Evolutionary conservation across 2,797 vertebrate species (phyloP).

Genomic region (Pipistrellus pipistrellus): DNA sequence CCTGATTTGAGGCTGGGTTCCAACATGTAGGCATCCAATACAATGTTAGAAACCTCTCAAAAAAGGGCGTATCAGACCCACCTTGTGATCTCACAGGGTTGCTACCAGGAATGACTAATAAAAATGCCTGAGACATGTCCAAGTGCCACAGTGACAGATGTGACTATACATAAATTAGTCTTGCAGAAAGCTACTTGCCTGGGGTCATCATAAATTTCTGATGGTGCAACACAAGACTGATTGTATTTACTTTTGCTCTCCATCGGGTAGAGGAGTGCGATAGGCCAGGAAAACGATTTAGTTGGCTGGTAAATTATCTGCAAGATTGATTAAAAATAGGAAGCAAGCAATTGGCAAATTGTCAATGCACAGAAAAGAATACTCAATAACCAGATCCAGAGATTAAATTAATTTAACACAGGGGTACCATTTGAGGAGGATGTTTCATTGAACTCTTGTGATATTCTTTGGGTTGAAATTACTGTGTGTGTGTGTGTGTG

Average conservation of each 20-base stretch:
- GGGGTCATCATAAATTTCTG: slow-evolving; percentile 83
- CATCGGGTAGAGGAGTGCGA: slow-evolving; percentile 67
- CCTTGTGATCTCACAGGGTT: slow-evolving; percentile 68
- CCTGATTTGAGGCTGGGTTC: slow-evolving; percentile 9
- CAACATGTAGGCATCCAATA: not conserved
- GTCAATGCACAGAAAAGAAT: slow-evolving; percentile 78
- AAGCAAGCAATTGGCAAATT: slow-evolving; percentile 77
- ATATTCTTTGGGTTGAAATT: slow-evolving; percentile 71
- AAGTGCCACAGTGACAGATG: slow-evolving; percentile 82
- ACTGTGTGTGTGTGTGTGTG: not conserved
- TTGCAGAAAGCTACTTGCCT: slow-evolving; percentile 82
- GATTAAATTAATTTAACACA: slow-evolving; percentile 76
- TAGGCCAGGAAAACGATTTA: slow-evolving; percentile 82
- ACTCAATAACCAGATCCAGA: slow-evolving; percentile 72
- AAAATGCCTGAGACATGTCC: slow-evolving; percentile 77
- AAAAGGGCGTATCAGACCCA: slow-evolving; percentile 65
- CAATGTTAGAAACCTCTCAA: slow-evolving; percentile 63
- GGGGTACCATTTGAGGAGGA: slow-evolving; percentile 39
- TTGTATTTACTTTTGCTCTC: slow-evolving; percentile 83
- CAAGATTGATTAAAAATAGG: slow-evolving; percentile 83
- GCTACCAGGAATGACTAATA: slow-evolving; percentile 80
- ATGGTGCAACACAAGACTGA: slow-evolving; percentile 77
- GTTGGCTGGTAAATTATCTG: slow-evolving; percentile 82
- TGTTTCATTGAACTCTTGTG: slow-evolving; percentile 69
- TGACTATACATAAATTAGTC: slow-evolving; percentile 83